phyloP scores from a whole-genome alignment of 1,140 invertebrate species.

The Onthophagus taurus region DNA sequence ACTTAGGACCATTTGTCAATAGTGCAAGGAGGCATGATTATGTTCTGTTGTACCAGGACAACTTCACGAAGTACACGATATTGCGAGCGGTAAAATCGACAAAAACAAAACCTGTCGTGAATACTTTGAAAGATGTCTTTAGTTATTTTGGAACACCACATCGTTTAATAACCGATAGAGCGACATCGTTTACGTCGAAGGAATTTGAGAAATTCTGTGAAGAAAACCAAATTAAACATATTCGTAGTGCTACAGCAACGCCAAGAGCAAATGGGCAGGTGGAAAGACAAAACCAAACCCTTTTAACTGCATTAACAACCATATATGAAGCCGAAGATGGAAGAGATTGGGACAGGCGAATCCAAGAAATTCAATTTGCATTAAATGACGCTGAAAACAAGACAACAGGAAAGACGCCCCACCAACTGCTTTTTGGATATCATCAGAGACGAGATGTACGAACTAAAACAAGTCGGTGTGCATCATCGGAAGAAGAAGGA shows the following conservation, averaged over 20 bases:
- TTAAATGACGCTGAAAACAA: slow-evolving; percentile 1
- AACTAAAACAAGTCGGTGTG: too few relatives aligned
- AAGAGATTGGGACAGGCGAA: slow-evolving; percentile 1
- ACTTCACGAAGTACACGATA: slow-evolving; percentile 26
- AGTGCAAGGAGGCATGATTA: slow-evolving; percentile 23
- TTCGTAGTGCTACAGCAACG: slow-evolving; percentile 3
- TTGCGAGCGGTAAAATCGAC: slow-evolving; percentile 5
- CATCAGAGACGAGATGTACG: not conserved
- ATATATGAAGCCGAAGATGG: not conserved
- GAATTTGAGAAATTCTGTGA: slow-evolving; percentile 5
- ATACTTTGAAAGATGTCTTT: not conserved
- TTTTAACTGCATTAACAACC: not conserved
- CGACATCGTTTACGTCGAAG: not conserved
- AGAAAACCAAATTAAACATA: not conserved
- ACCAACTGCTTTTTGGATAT: not conserved
- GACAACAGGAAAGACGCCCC: not conserved
- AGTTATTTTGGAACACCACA: not conserved
- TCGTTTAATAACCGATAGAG: slow-evolving; percentile 7
- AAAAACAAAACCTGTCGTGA: not conserved
- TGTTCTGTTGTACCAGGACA: slow-evolving; percentile 29
- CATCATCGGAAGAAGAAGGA: too few relatives aligned
- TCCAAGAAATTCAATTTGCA: not conserved
- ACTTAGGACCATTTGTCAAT: slow-evolving; percentile 12
- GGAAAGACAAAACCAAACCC: not conserved
- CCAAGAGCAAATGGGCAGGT: slow-evolving; percentile 7